Base-by-base conservation (phyloP, 2,888 invertebrate genomes). In the Syritta pipiens region DNA sequence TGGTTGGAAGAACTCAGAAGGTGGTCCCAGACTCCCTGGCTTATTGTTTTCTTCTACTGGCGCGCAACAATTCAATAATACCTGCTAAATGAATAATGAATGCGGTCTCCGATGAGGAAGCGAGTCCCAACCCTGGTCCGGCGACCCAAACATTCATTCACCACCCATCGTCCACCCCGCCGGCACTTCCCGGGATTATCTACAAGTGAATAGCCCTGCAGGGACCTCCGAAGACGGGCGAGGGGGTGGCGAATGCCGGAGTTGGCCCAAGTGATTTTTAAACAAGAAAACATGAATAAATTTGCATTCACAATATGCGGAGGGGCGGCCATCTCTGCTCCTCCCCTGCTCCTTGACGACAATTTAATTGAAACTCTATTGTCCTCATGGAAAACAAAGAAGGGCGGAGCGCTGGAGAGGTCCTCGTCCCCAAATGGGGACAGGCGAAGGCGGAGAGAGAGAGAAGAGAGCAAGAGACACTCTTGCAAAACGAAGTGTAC, bases 301-400 rank as follows among this genome's bases (percentile, higher is more conserved):
- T 77, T 72, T 77, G 65, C 77, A 77, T 77, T 55, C 53, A 30
- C 72, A 77, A 59, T 30, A 60, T 59, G 20, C 9, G 48, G 51
- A 59, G 63, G 32, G 1, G 37, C 9, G 6, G 2, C 17, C 9
- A 32, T 9, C 7, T 14, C 37, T 24, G 68, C 53, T 75, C 53
- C 32, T 53, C 63, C 26, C 48, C 44, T 55, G 67, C 74, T 62
- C 14, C 65, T 72, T 79, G 74, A 79, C 55, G 79, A 74, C 74
- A 68, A 74, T 79, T 79, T 82, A 81, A 82, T 82, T 82, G 81
- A 82, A 82, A 81, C 71, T 75, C 69, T 74, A 71, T 79, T 81
- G 75, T 79, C 55, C 65, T 76, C 65, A 65, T 65, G 75, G 71
- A 71, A 71, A 65, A 71, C 77, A n/a, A n/a, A n/a, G n/a, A n/a